A percentile compares a stretch with the other conserved stretches of the same genome.
phyloP scores from a whole-genome alignment of 2,113 vertebrate species.

The Tringa solitaria region DNA sequence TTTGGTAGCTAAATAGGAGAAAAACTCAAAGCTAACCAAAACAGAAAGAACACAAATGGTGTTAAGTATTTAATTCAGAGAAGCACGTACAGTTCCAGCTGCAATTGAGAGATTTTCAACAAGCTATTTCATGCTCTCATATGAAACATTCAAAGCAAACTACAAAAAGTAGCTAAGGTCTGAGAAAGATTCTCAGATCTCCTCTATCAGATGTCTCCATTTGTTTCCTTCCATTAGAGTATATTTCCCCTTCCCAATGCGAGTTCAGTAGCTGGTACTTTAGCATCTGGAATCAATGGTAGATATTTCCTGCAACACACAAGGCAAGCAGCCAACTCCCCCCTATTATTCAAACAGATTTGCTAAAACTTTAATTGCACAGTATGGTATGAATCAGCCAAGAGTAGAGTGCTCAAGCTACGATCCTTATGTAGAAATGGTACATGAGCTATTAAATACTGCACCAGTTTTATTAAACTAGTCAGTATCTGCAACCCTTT shows the following conservation, averaged over 20 bases:
- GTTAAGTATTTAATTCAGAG: background rate
- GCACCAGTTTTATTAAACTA: background rate
- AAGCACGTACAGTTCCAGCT: background rate
- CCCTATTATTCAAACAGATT: constrained; percentile 20
- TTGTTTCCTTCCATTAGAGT: constrained; percentile 65
- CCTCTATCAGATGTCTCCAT: constrained; percentile 57
- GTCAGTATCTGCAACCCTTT: background rate
- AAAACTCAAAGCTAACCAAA: background rate
- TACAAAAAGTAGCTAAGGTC: background rate
- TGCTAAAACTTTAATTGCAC: constrained; percentile 23
- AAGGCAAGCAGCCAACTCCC: constrained; percentile 44
- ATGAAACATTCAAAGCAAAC: background rate
- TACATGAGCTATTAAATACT: background rate
- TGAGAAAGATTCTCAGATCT: constrained; percentile 42
- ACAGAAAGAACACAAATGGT: background rate
- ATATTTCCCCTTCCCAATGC: constrained; percentile 63
- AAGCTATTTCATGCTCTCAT: background rate
- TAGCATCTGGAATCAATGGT: constrained; percentile 51
- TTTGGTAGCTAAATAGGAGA: background rate
- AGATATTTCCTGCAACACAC: constrained; percentile 58
- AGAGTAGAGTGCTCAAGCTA: background rate
- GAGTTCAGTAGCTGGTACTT: constrained; percentile 54
- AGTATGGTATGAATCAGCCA: background rate
- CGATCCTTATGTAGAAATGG: background rate
- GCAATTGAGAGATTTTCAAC: background rate